phyloP scores from a whole-genome alignment of 2,113 vertebrate species.

The Trematomus loennbergii region DNA sequence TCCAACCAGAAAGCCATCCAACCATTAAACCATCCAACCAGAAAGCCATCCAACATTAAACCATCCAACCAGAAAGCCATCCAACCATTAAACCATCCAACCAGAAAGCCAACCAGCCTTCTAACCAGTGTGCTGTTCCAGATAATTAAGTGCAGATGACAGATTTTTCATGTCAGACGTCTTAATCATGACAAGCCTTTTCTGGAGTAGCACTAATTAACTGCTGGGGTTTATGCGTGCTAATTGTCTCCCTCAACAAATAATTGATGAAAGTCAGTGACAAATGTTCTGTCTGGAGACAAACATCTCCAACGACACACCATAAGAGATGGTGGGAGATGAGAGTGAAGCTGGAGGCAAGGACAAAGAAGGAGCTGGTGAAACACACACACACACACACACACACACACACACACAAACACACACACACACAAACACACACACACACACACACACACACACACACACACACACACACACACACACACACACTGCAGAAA shows the following conservation, averaged over 20 bases:
- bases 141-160: conserved; percentile 39
- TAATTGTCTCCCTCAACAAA: conserved; percentile 60
- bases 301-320: conserved; percentile 35
- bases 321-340: not conserved
- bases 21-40: no score
- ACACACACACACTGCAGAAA: no score
- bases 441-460: no score
- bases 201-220: conserved; percentile 51
- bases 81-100: not conserved
- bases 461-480: no score
- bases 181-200: conserved; percentile 27
- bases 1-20: no score
- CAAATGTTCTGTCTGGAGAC: conserved; percentile 45
- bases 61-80: no score
- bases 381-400: not conserved
- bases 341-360: not conserved
- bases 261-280: conserved; percentile 56
- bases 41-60: no score
- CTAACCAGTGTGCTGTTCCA: not conserved
- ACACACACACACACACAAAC: no score
- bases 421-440: no score
- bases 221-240: conserved; percentile 34
- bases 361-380: conserved; percentile 9
- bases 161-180: conserved; percentile 20
- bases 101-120: not conserved